Conservation (phyloP, 2,888 invertebrate species). For the Caradrina clavipalpis region DNA sequence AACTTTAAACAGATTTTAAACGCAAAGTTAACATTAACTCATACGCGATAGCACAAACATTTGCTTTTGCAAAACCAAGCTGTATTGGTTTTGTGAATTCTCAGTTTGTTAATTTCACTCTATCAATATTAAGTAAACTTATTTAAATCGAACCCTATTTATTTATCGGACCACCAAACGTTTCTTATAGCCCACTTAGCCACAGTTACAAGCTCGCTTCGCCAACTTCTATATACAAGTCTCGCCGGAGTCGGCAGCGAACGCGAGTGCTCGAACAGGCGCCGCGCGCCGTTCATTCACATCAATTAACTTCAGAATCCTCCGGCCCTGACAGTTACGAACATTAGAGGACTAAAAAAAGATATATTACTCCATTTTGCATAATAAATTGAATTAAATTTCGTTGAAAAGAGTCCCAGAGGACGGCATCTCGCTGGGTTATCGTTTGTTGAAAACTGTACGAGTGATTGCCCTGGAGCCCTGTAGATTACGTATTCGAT, state of each 20-base stretch:
- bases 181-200: conserved; percentile 24
- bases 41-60: too few relatives aligned
- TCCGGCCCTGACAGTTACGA: conserved; percentile 52
- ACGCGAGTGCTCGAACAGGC: conserved; percentile 18
- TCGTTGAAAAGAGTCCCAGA: conserved; percentile 49
- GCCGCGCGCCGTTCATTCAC: conserved; percentile 25
- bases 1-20: background rate
- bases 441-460: conserved; percentile 57
- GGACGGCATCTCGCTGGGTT: conserved; percentile 29
- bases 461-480: conserved; percentile 63
- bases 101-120: background rate
- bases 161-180: conserved; percentile 24
- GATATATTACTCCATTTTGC: conserved; percentile 47
- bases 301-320: conserved; percentile 54
- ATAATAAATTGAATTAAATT: conserved; percentile 65
- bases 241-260: background rate
- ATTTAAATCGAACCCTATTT: conserved; percentile 14
- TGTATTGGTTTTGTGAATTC: too few relatives aligned
- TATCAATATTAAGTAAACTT: conserved; percentile 12
- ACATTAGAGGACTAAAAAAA: conserved; percentile 42
- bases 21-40: background rate
- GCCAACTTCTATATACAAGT: conserved; percentile 28
- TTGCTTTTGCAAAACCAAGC: too few relatives aligned
- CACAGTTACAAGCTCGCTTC: conserved; percentile 13
- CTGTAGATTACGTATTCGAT: conserved; percentile 67